A percentile compares a stretch with the other conserved stretches of the same genome.
phyloP scores from a whole-genome alignment of 2,113 vertebrate genomes.

The Oncorhynchus kisutch region DNA sequence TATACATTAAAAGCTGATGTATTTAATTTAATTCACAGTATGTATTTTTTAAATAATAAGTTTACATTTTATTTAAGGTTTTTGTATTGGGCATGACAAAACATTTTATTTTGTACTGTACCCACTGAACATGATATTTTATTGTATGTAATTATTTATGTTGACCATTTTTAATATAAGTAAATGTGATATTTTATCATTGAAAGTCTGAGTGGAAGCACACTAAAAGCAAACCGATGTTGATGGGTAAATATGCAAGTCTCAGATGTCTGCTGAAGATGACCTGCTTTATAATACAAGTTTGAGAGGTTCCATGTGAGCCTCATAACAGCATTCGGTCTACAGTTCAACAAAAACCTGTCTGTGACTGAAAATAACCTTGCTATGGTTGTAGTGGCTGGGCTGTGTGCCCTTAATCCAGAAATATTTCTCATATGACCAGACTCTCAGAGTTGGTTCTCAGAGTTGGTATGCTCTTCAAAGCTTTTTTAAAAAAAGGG shows the following conservation, averaged over 20 bases:
- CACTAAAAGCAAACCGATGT: background rate
- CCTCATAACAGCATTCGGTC: too few species aligned
- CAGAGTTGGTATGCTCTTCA: background rate
- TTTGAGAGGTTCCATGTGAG: background rate
- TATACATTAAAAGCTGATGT: background rate
- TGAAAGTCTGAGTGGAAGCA: background rate
- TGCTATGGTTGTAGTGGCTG: background rate
- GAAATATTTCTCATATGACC: conserved; percentile 19
- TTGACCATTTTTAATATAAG: conserved; percentile 22
- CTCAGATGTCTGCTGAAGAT: background rate
- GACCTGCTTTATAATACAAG: background rate
- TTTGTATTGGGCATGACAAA: conserved; percentile 6
- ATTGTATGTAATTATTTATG: conserved; percentile 51
- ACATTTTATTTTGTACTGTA: conserved; percentile 21
- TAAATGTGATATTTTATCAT: conserved; percentile 5
- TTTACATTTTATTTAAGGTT: conserved; percentile 36
- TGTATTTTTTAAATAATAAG: background rate
- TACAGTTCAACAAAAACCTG: conserved; percentile 1
- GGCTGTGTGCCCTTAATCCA: conserved; percentile 7
- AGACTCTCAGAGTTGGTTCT: background rate
- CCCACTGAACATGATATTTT: conserved; percentile 32
- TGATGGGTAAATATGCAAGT: background rate
- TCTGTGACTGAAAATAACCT: background rate
- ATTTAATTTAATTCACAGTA: background rate
- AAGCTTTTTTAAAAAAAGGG: too few species aligned